Base-by-base conservation (phyloP, 2,888 invertebrate species). In the Camponotus fellah region DNA sequence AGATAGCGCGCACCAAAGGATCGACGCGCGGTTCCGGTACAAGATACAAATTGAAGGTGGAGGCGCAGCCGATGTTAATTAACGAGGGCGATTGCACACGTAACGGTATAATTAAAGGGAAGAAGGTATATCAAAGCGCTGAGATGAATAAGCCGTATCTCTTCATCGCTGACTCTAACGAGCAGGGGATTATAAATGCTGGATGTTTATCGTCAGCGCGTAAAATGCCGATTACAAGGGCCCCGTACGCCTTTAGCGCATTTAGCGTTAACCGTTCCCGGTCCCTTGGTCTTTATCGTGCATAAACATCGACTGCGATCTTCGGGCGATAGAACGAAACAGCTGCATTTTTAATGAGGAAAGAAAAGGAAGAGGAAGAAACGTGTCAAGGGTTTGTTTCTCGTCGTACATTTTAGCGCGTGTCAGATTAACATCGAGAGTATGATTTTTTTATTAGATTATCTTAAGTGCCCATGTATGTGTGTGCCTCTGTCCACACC, bases 101-200 rank as follows among this genome's bases (percentile, higher is more conserved):
- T 89, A 89, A 89, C 89, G 85, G 87, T 89, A 86, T 87, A 89
- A 89, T 89, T 88, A 87, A 83, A 82, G 87, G 85, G 71, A 75
- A 83, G 80, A 26, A 82, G 84, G 77, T 64, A 84, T 88, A 84
- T 88, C 79, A 74, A 66, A 76, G 65, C 32, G 64, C 58, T 68
- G 60, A 69, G n/a, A n/a, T 65, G 80, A 87, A 83, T 86, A 86
- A 88, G 82, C 64, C 82, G 80, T 80, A 80, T 76, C 76, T 79
- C 58, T 58, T 62, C 46, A 80, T 80, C 79, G 60, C 17, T 6
- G 60, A 17, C 69, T 80, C 46, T 80, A 80, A 80, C 71, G 60
- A 80, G 79, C 71, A 40, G 26, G 37, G 34, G 21, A 43, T 26
- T 58, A 34, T 62, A 80, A 80, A 71, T 80, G 71, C 60, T 12